phyloP scores from a whole-genome alignment of 2,888 invertebrate species.

The Monopis laevigella region DNA sequence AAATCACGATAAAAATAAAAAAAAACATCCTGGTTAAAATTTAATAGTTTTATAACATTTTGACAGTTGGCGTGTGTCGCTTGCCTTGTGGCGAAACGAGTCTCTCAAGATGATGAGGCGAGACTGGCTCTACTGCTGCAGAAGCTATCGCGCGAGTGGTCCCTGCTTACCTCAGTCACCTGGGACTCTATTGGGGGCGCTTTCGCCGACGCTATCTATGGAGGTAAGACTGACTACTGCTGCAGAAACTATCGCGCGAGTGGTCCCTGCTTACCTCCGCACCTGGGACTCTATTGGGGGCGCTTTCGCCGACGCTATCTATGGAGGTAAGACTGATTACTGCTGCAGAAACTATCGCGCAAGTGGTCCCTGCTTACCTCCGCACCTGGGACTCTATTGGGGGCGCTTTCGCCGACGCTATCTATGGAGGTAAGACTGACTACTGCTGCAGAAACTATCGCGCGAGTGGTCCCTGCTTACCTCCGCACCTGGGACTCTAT shows the following conservation, averaged over 20 bases:
- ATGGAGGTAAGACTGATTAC: conserved; percentile 70
- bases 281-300: conserved; percentile 79
- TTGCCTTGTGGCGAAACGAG: conserved; percentile 74
- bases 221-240: conserved; percentile 69
- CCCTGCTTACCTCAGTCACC: conserved; percentile 75
- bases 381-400: conserved; percentile 77
- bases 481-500: conserved; percentile 77
- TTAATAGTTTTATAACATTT: no score
- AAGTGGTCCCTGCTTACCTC: conserved; percentile 81
- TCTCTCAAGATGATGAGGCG: conserved; percentile 77
- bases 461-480: conserved; percentile 79
- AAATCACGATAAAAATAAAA: no score
- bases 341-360: conserved; percentile 75
- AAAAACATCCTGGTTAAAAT: no score
- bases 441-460: conserved; percentile 75
- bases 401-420: conserved; percentile 71
- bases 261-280: conserved; percentile 77
- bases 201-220: conserved; percentile 73
- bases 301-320: conserved; percentile 72
- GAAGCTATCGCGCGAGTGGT: conserved; percentile 79
- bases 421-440: conserved; percentile 71
- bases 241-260: conserved; percentile 77
- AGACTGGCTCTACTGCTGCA: conserved; percentile 75
- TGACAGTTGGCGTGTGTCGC: conserved; percentile 71
- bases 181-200: conserved; percentile 77